Percentiles rank a stretch among this genome's conserved stretches.
Conservation (phyloP, 1,140 invertebrate species). For the Penaeus japonicus region DNA sequence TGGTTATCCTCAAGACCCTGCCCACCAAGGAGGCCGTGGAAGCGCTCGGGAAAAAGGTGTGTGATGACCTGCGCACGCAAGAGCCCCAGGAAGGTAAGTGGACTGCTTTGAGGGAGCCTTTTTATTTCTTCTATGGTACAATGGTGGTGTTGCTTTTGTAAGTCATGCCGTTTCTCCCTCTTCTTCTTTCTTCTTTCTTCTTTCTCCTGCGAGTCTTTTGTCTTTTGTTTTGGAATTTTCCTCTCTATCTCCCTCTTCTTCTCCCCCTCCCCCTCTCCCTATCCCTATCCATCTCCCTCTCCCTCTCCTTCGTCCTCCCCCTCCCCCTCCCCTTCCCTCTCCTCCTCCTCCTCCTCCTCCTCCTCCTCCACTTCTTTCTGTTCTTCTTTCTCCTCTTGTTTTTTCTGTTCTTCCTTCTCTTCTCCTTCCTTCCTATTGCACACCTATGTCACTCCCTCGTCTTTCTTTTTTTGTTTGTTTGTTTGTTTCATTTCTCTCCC, state of each 20-base stretch:
- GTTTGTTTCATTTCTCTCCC: too few species aligned
- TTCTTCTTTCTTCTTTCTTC: background rate
- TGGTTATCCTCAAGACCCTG: conserved; percentile 97
- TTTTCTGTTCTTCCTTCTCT: too few species aligned
- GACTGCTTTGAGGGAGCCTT: background rate
- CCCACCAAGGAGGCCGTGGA: conserved; percentile 95
- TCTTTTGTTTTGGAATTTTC: background rate
- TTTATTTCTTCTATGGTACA: background rate
- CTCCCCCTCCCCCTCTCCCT: background rate
- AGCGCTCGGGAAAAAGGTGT: conserved; percentile 87
- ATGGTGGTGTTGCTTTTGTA: background rate
- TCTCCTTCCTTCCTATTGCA: too few species aligned
- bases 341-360: too few species aligned
- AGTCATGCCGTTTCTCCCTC: too few species aligned
- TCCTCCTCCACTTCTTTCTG: too few species aligned
- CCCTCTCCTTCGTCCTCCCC: too few species aligned
- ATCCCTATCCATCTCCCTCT: too few species aligned
- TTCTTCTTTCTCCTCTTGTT: too few species aligned
- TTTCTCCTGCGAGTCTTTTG: background rate
- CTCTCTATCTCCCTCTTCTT: background rate
- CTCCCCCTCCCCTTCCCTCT: too few species aligned
- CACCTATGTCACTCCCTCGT: too few species aligned
- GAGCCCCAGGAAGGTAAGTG: conserved; percentile 67
- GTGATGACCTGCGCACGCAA: conserved; percentile 78
- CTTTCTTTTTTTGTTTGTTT: too few species aligned